These are phyloP conservation scores for Trilocha varians DNA, from an alignment of 2,888 invertebrate species.

Conservation along the genomic window DNA sequence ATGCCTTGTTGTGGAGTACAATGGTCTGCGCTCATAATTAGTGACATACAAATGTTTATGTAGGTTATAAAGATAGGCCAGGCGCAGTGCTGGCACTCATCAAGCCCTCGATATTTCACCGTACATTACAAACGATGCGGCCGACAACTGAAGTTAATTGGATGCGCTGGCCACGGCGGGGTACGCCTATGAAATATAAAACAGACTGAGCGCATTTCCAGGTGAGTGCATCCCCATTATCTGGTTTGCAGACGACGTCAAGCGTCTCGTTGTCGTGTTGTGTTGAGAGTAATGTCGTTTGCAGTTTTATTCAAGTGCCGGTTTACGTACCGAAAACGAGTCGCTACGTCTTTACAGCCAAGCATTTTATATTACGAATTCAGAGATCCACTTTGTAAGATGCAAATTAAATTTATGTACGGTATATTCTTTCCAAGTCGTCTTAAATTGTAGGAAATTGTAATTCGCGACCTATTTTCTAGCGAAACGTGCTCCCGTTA, in stretches of 20 bases:
- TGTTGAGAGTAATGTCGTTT: conserved; percentile 22
- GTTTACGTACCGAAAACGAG: conserved; percentile 28
- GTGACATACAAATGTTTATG: conserved; percentile 10
- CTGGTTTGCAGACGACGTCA: conserved; percentile 25
- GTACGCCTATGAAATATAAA: conserved; percentile 55
- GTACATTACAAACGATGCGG: conserved; percentile 52
- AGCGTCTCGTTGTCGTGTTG: conserved; percentile 28
- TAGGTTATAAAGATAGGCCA: conserved; percentile 37
- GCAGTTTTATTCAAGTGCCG: conserved; percentile 34
- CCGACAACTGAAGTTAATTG: conserved; percentile 63
- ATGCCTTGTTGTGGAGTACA: no score
- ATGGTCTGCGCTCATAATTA: no score
- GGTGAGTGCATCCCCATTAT: conserved; percentile 32
- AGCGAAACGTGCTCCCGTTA: neutral
- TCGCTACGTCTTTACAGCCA: conserved; percentile 8
- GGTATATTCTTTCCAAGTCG: neutral
- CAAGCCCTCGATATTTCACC: conserved; percentile 57
- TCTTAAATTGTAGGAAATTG: neutral
- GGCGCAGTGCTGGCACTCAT: conserved; percentile 32
- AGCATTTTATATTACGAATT: neutral
- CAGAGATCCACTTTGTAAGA: neutral
- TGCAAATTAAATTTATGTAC: neutral
- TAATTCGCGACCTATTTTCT: neutral
- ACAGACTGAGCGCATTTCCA: conserved; percentile 27
- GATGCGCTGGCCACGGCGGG: conserved; percentile 46